Evolutionary conservation across 2,797 vertebrate species (phyloP).

Genomic region (Tangara arthus): DNA sequence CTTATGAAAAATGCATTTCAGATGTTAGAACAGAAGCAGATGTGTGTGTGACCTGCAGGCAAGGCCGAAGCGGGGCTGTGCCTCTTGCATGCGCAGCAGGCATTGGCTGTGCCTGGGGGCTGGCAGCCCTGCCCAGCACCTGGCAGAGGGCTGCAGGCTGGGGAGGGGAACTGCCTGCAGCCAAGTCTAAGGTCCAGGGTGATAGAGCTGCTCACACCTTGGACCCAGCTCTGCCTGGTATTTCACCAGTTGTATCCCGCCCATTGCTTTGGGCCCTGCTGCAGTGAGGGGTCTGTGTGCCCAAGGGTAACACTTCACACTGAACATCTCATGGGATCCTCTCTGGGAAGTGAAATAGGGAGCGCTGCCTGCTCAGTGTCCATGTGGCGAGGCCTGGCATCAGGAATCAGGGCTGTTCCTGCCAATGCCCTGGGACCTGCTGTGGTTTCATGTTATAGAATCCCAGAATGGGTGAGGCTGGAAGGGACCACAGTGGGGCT

Average conservation of each 20-base stretch:
- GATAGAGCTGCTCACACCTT: rapidly evolving
- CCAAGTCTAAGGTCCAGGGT: slow-evolving; percentile 24
- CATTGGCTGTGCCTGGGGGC: not conserved
- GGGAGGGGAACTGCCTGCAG: not conserved
- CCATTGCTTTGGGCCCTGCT: not conserved
- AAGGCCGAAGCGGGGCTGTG: not conserved
- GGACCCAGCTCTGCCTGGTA: not conserved
- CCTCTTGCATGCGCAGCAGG: rapidly evolving
- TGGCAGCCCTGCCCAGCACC: not conserved
- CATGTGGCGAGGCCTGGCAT: not conserved
- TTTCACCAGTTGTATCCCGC: not conserved
- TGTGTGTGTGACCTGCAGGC: rapidly evolving
- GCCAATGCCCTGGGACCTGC: not conserved
- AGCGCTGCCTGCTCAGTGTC: not conserved
- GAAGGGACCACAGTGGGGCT: not conserved
- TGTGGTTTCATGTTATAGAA: not conserved
- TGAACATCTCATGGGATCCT: rapidly evolving
- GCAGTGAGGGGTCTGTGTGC: too few species aligned
- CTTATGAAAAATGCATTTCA: not conserved
- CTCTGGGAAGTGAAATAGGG: rapidly evolving
- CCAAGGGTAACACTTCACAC: not conserved
- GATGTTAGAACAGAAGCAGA: not conserved
- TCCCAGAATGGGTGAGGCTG: not conserved
- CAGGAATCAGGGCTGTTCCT: not conserved
- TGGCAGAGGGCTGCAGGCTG: not conserved